Evolutionary conservation across 2,797 vertebrate species (phyloP).

Genomic region (Myoxocephalus aenaeus): DNA sequence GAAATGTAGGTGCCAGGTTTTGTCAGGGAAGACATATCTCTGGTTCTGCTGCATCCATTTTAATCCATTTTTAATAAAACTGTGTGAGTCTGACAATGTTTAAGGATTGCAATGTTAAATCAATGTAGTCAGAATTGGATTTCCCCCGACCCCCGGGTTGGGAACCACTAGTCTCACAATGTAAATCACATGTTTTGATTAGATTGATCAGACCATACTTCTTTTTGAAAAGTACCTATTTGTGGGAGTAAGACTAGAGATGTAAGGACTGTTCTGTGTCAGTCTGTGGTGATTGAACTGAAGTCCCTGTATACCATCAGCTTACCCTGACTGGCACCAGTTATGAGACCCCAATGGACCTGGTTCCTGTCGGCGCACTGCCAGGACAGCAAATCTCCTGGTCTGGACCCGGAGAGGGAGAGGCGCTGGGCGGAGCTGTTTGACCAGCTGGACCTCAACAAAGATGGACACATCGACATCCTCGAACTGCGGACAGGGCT

Average conservation of each 20-base stretch:
- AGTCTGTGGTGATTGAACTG: not conserved
- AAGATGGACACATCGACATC: slow-evolving; percentile 90
- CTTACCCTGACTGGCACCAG: slow-evolving; percentile 25
- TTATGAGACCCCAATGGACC: slow-evolving; percentile 63
- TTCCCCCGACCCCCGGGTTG: not conserved
- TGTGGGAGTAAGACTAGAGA: not conserved
- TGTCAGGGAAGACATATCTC: not conserved
- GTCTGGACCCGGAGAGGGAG: slow-evolving; percentile 78
- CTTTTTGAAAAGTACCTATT: not conserved
- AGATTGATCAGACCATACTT: not conserved
- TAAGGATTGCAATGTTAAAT: not conserved
- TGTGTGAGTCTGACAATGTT: no score
- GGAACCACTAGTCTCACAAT: not conserved
- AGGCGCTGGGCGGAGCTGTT: slow-evolving; percentile 88
- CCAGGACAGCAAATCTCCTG: slow-evolving; percentile 55
- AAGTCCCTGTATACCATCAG: slow-evolving; percentile 22
- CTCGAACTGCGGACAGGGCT: slow-evolving; percentile 88
- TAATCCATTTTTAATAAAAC: not conserved
- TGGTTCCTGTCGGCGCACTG: slow-evolving; percentile 66
- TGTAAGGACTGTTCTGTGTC: not conserved
- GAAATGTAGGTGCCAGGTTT: not conserved
- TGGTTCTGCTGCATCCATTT: not conserved
- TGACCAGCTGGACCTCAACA: slow-evolving; percentile 89
- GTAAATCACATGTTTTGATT: not conserved
- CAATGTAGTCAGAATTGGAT: not conserved